Evolutionary conservation across 1,140 invertebrate species (phyloP), one percentile per base, ranked within the genome.

Genomic region (Diorhabda carinulata): DNA sequence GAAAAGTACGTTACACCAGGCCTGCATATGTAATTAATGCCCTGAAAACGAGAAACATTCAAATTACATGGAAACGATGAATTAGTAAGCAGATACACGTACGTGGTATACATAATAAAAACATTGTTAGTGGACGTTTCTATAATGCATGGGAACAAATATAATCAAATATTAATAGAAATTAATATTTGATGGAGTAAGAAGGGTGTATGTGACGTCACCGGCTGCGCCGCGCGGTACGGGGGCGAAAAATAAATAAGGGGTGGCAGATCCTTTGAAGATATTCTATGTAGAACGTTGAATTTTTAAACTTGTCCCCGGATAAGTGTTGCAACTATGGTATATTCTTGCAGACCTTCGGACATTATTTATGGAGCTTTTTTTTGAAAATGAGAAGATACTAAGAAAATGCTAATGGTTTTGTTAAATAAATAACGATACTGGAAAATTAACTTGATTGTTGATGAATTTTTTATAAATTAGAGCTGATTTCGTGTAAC

Each of bases 161-260:
- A 74, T 71, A 69, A 70, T 74, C 61, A 74, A 74, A 59, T 74
- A 74, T 74, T 74, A 74, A 74, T 74, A 65, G 69, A 66, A 40
- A 64, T 74, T 69, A 70, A 74, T 74, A 70, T 58, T 74, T 74
- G 61, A 74, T 70, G 73, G 40, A 57, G 40, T 62, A 70, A 71
- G 69, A 69, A 74, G 67, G 73, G 68, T 70, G 64, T 43, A 58
- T 44, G 63, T 72, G 72, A 74, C 70, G 72, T 74, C 72, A 74
- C 64, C n/a, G n/a, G n/a, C 58, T 60, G 41, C 41, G n/a, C 3
- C 58, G 58, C 58, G 41, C 61, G 71, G 64, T 59, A 68, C 57
- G 57, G 68, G 59, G 61, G 56, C 41, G 67, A 69, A 67, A 67
- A 72, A 66, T 60, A 62, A 68, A 71, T 68, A 66, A 66, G 67